Percentiles rank a stretch among this genome's conserved stretches.
Conservation (phyloP, 2,113 vertebrate species). For the Cheirogaleus medius region DNA sequence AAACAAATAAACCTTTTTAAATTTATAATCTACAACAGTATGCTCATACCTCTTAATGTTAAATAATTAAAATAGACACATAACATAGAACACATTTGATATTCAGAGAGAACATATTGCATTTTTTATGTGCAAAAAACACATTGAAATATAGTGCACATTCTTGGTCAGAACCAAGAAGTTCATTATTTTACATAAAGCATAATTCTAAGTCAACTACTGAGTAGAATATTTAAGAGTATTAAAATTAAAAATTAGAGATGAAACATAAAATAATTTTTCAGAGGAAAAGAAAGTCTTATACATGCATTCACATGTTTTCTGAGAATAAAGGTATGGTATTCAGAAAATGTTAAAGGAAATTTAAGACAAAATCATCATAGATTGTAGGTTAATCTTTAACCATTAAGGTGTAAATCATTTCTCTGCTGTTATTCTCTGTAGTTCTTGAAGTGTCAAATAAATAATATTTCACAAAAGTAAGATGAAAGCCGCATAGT, state of each 20-base stretch:
- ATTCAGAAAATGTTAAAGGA: slow-evolving; percentile 1
- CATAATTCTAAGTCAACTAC: background rate
- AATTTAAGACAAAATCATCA: background rate
- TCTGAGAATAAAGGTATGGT: background rate
- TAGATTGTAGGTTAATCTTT: background rate
- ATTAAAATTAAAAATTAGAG: background rate
- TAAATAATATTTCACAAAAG: background rate
- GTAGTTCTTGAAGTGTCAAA: background rate
- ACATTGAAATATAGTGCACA: background rate
- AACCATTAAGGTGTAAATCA: background rate
- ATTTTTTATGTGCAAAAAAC: background rate
- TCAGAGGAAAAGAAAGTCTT: background rate
- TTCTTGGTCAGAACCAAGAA: background rate
- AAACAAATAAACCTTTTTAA: background rate
- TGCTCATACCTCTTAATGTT: background rate
- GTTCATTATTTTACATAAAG: background rate
- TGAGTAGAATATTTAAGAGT: background rate
- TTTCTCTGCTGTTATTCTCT: background rate
- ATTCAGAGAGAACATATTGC: background rate
- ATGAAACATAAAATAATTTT: background rate
- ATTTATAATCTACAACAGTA: background rate
- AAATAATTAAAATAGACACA: slow-evolving; percentile 16
- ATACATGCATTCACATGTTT: background rate
- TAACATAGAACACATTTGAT: background rate
- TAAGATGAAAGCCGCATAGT: background rate